A percentile compares a stretch with the other conserved stretches of the same genome.
Conservation (phyloP, 2,888 invertebrate genomes). For the Podotricha telesiphe region DNA sequence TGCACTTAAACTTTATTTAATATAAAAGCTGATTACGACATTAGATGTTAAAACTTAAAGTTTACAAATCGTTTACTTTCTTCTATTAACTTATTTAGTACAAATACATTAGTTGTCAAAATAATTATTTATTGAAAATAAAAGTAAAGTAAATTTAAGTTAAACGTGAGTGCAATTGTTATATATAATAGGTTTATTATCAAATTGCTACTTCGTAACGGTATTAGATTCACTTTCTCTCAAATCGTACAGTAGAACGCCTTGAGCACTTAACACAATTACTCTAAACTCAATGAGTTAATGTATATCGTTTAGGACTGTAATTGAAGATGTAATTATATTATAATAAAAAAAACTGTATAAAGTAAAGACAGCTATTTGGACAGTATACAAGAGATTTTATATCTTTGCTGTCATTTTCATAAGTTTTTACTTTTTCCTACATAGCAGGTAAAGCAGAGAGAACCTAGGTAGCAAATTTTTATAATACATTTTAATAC, state of each 20-base stretch:
- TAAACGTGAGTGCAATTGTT: conserved; percentile 22
- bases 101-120: background rate
- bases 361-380: too few species aligned
- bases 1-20: too few species aligned
- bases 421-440: too few species aligned
- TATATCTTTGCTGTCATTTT: too few species aligned
- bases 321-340: background rate
- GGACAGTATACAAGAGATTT: too few species aligned
- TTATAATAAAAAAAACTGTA: background rate
- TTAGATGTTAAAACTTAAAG: too few species aligned
- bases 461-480: too few species aligned
- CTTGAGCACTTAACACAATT: conserved; percentile 29
- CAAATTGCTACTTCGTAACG: conserved; percentile 35
- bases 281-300: conserved; percentile 25
- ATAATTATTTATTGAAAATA: conserved; percentile 23
- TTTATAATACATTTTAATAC: too few species aligned
- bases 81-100: background rate
- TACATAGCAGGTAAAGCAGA: too few species aligned
- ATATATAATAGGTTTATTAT: conserved; percentile 35
- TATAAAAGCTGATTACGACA: too few species aligned
- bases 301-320: conserved; percentile 2
- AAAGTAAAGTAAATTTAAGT: conserved; percentile 26
- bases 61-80: background rate
- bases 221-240: conserved; percentile 37
- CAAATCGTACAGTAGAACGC: conserved; percentile 33